Percentiles rank a stretch among this genome's conserved stretches.
These are phyloP conservation scores for Polypterus senegalus DNA, from an alignment of 2,113 vertebrate genomes.

Conservation along the genomic window DNA sequence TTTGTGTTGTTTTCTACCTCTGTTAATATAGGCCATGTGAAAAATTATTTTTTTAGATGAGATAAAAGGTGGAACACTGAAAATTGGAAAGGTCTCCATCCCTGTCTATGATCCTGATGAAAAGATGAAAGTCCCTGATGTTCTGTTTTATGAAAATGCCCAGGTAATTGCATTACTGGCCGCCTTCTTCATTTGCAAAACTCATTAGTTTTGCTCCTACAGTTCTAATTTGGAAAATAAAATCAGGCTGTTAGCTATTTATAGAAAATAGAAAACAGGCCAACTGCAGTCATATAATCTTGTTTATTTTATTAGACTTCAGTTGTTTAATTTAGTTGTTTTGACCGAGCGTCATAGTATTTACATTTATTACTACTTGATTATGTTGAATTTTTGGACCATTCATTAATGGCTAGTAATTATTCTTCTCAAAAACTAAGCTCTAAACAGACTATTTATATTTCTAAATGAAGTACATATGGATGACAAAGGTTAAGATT, in stretches of 20 bases:
- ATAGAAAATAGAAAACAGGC: no score
- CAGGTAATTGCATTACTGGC: slow-evolving; percentile 55
- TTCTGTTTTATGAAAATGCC: slow-evolving; percentile 88
- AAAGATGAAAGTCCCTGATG: slow-evolving; percentile 89
- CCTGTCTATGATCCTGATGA: slow-evolving; percentile 60
- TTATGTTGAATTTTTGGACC: no score
- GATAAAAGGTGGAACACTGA: slow-evolving; percentile 63
- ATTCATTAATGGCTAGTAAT: no score
- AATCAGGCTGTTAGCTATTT: slow-evolving; percentile 10
- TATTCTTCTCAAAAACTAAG: no score
- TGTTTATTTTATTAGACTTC: neutral
- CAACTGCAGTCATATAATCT: neutral
- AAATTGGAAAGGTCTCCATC: slow-evolving; percentile 62
- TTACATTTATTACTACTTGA: no score
- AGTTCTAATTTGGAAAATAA: neutral
- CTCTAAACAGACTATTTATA: no score
- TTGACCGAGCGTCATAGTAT: neutral
- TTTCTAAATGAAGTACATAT: no score
- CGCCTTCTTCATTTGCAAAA: neutral
- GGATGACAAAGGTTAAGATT: no score
- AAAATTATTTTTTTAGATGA: slow-evolving; percentile 46
- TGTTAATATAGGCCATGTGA: slow-evolving; percentile 3
- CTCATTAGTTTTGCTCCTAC: neutral
- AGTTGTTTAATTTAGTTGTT: neutral
- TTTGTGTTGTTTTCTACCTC: rapidly evolving